Percentiles rank a stretch among this genome's conserved stretches.
These are phyloP conservation scores for Ptilodon capucinus DNA, from an alignment of 2,888 invertebrate species.

Conservation along the genomic window DNA sequence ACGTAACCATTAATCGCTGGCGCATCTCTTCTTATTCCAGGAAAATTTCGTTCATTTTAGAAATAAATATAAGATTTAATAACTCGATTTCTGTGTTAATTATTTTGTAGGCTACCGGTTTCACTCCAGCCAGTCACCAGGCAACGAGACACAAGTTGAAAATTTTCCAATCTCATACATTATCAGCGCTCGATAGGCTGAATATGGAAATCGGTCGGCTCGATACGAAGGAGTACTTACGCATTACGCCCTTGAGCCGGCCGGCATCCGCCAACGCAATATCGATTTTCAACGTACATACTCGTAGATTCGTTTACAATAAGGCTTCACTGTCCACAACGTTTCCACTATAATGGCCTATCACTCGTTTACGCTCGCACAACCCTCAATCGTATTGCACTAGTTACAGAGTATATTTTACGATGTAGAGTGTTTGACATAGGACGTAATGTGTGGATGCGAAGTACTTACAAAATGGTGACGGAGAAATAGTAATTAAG, in stretches of 20 bases:
- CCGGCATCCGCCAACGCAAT: slow-evolving; percentile 68
- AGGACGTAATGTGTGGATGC: slow-evolving; percentile 17
- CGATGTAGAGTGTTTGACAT: slow-evolving; percentile 14
- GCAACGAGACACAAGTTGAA: too few relatives aligned
- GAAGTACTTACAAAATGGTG: slow-evolving; percentile 38
- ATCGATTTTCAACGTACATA: slow-evolving; percentile 76
- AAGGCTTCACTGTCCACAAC: slow-evolving; percentile 68
- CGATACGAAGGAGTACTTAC: slow-evolving; percentile 41
- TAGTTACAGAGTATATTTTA: slow-evolving; percentile 24
- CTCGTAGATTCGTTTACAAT: slow-evolving; percentile 69
- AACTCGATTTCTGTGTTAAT: too few relatives aligned
- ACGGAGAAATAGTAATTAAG: slow-evolving; percentile 57
- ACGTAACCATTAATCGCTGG: too few relatives aligned
- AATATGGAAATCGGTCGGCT: slow-evolving; percentile 1
- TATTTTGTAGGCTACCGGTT: too few relatives aligned
- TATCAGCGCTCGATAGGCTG: background rate
- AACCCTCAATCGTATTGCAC: slow-evolving; percentile 35
- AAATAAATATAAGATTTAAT: too few relatives aligned
- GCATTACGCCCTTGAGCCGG: slow-evolving; percentile 59
- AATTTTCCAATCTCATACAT: background rate
- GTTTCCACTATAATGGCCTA: slow-evolving; percentile 40
- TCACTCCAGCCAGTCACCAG: too few relatives aligned
- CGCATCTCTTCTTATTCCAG: too few relatives aligned
- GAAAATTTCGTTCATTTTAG: too few relatives aligned
- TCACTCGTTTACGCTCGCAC: slow-evolving; percentile 22